phyloP scores from a whole-genome alignment of 2,113 vertebrate species.

The Melozone crissalis region DNA sequence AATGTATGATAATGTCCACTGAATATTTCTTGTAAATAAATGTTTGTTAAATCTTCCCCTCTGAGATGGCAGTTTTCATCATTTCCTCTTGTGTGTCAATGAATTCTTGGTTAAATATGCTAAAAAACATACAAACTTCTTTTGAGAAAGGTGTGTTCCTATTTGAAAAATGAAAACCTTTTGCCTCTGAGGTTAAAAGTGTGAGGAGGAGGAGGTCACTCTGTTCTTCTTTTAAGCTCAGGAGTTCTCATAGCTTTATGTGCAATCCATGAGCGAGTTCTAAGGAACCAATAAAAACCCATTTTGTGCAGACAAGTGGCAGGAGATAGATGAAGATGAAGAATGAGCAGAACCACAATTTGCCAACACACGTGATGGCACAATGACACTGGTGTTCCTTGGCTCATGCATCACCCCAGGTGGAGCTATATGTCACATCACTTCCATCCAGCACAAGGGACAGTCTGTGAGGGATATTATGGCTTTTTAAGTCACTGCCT shows the following conservation, averaged over 20 bases:
- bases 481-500: not conserved
- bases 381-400: not conserved
- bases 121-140: not conserved
- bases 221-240: not conserved
- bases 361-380: not conserved
- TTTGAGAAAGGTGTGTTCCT: not conserved
- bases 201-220: not conserved
- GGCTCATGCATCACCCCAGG: not conserved
- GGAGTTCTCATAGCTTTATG: not conserved
- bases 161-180: not conserved
- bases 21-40: not conserved
- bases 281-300: not conserved
- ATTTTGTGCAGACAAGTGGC: not conserved
- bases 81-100: not conserved
- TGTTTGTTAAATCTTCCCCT: not conserved
- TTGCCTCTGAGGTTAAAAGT: not conserved
- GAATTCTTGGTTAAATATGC: not conserved
- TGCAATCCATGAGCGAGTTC: not conserved
- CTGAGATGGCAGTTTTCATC: not conserved
- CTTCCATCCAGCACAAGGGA: not conserved
- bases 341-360: not conserved
- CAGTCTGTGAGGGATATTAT: not conserved
- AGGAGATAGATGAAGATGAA: not conserved
- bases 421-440: not conserved
- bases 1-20: not conserved